phyloP scores from a whole-genome alignment of 2,888 invertebrate species.

The Mesoligia furuncula region DNA sequence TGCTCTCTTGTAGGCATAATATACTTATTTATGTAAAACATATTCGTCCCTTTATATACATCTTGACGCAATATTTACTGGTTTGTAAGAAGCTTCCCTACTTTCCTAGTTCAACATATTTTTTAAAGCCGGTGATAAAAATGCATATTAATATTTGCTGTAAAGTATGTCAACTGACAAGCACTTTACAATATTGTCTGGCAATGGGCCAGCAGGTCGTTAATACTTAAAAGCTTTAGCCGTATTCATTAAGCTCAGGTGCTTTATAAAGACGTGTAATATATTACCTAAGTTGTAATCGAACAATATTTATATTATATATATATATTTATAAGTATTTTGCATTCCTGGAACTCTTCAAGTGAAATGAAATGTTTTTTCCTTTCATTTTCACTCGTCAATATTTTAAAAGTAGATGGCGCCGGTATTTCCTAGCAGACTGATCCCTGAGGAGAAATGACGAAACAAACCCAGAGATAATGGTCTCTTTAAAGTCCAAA shows the following conservation, averaged over 20 bases:
- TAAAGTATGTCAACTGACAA: conserved; percentile 39
- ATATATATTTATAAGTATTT: neutral
- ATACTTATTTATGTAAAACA: conserved; percentile 14
- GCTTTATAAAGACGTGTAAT: neutral
- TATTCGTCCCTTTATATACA: conserved; percentile 7
- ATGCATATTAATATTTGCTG: conserved; percentile 39
- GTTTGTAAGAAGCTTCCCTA: too few relatives aligned
- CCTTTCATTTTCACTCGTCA: neutral
- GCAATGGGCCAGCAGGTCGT: conserved; percentile 53
- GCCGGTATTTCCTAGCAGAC: neutral
- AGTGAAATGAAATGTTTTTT: neutral
- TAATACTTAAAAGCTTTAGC: conserved; percentile 50
- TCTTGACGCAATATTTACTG: neutral
- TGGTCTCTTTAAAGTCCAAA: neutral
- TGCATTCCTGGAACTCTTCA: neutral
- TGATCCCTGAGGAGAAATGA: neutral
- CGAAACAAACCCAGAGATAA: neutral
- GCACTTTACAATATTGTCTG: conserved; percentile 38
- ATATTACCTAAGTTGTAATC: neutral
- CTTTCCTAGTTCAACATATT: neutral
- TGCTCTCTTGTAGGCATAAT: neutral
- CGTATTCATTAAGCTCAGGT: conserved; percentile 35
- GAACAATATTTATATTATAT: too few relatives aligned
- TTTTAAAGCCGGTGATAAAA: conserved; percentile 21
- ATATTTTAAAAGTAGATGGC: neutral